These are phyloP conservation scores for Pelobates cultripes DNA, from an alignment of 2,797 vertebrate genomes.

Conservation along the genomic window DNA sequence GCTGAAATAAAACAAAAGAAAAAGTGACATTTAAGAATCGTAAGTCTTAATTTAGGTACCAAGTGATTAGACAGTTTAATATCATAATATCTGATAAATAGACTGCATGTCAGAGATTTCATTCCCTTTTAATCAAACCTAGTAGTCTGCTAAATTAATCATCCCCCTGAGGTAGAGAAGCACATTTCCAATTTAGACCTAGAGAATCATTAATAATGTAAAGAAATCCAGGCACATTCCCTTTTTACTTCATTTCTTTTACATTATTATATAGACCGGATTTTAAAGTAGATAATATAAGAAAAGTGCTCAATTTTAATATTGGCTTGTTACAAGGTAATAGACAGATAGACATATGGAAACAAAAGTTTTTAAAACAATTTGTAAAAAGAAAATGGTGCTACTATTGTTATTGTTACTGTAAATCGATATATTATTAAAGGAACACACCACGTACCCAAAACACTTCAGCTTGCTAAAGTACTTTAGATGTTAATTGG, in stretches of 20 bases:
- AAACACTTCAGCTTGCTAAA: no score
- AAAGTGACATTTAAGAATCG: constrained; percentile 67
- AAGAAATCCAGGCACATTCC: constrained; percentile 64
- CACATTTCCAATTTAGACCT: constrained; percentile 77
- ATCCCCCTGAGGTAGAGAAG: constrained; percentile 72
- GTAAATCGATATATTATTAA: no score
- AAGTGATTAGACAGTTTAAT: constrained; percentile 74
- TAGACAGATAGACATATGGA: no score
- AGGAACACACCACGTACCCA: no score
- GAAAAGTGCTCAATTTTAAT: neutral
- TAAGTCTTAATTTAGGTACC: constrained; percentile 72
- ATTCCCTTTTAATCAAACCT: constrained; percentile 80
- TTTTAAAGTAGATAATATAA: constrained; percentile 20
- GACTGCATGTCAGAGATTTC: constrained; percentile 74
- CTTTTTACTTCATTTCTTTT: constrained; percentile 62
- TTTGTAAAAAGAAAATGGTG: no score
- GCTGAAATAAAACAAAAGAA: constrained; percentile 51
- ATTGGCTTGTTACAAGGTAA: no score
- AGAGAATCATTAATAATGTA: constrained; percentile 77
- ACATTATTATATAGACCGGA: neutral
- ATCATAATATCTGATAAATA: constrained; percentile 79
- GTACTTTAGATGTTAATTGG: no score
- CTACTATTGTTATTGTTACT: no score
- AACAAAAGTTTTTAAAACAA: no score
- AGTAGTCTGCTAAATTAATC: constrained; percentile 75